Conservation (phyloP, 2,888 invertebrate genomes). For the Tipula confusa region DNA sequence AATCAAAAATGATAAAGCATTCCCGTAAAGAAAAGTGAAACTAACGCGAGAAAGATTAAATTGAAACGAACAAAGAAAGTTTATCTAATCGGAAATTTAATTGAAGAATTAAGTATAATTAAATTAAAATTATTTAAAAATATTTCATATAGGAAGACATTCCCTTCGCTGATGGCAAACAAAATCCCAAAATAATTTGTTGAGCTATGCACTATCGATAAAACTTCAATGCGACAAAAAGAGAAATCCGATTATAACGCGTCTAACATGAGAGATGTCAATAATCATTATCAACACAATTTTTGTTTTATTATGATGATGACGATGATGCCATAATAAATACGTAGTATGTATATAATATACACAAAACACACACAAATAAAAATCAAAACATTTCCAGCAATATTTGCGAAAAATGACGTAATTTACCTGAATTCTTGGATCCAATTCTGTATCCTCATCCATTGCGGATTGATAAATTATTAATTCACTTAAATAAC, state of each 20-base stretch:
- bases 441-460: conserved; percentile 47
- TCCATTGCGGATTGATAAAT: conserved; percentile 31
- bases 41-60: neutral
- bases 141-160: neutral
- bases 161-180: no score
- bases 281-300: neutral
- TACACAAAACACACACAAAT: neutral
- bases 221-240: neutral
- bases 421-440: conserved; percentile 51
- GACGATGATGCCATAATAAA: neutral
- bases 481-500: neutral
- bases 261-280: neutral
- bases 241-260: neutral
- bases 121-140: no score
- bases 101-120: no score
- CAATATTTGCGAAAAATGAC: neutral
- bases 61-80: neutral
- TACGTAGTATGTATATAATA: no score
- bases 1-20: neutral
- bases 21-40: neutral
- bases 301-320: neutral
- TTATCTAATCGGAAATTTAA: neutral
- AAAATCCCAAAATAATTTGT: neutral
- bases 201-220: neutral
- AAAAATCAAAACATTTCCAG: conserved; percentile 6